phyloP scores from a whole-genome alignment of 2,113 vertebrate genomes.

The Ploceus nigricollis region DNA sequence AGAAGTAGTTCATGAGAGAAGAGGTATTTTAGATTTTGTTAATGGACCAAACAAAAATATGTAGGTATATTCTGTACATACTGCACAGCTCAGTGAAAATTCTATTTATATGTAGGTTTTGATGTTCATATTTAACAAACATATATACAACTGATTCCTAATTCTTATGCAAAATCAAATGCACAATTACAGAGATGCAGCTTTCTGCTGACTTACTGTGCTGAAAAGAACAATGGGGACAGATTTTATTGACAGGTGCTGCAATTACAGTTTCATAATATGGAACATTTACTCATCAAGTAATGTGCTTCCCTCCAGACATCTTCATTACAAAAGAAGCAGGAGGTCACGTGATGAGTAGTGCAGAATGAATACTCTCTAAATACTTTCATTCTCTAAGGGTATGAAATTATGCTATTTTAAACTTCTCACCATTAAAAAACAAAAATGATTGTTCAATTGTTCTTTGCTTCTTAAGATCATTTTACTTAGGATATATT shows the following conservation, averaged over 20 bases:
- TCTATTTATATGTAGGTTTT: not conserved
- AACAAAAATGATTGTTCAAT: not conserved
- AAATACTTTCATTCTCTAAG: not conserved
- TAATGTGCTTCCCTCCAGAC: constrained; percentile 5
- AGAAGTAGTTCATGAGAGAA: not conserved
- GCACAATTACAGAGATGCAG: not conserved
- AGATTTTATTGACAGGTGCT: constrained; percentile 27
- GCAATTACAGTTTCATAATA: constrained; percentile 47
- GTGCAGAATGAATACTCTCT: not conserved
- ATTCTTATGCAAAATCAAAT: not conserved
- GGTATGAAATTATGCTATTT: not conserved
- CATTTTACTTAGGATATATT: not conserved
- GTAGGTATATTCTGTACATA: not conserved
- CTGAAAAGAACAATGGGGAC: constrained; percentile 27
- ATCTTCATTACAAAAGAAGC: constrained; percentile 7
- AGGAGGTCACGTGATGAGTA: not conserved
- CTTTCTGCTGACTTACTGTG: not conserved
- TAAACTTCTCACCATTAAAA: not conserved
- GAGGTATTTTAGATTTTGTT: not conserved
- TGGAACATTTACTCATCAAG: not conserved
- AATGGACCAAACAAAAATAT: not conserved
- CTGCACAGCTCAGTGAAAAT: not conserved
- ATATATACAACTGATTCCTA: not conserved
- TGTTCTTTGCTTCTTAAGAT: not conserved
- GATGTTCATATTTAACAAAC: not conserved